phyloP scores from a whole-genome alignment of 2,113 vertebrate species.

The Isurus oxyrinchus region DNA sequence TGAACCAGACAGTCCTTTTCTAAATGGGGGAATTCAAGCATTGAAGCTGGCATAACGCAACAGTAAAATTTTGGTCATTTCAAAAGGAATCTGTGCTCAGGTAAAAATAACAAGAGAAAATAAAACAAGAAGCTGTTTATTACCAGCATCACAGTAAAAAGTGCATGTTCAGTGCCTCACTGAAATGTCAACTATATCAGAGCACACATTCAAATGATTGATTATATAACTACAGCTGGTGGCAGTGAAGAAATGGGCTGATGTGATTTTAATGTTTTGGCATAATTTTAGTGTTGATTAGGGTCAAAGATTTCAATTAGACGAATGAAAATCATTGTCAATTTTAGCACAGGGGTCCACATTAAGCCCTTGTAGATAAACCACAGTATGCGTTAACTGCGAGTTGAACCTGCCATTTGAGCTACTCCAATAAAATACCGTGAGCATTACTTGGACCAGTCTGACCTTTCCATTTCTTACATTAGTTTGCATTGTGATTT shows the following conservation, averaged over 20 bases:
- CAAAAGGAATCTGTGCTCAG: neutral
- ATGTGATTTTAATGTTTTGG: constrained; percentile 15
- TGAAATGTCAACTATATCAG: neutral
- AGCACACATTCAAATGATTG: neutral
- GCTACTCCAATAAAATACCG: neutral
- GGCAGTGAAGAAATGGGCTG: neutral
- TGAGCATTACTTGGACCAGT: neutral
- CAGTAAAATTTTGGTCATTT: neutral
- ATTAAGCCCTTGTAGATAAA: neutral
- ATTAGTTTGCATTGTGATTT: neutral
- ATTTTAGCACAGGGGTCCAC: neutral
- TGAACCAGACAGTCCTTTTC: neutral
- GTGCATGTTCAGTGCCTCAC: neutral
- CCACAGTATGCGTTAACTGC: neutral
- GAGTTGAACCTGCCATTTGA: neutral
- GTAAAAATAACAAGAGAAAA: neutral
- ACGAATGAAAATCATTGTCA: neutral
- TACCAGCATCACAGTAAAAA: neutral
- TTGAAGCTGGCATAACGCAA: neutral
- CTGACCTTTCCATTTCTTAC: neutral
- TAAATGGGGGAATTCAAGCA: neutral
- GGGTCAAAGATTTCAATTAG: constrained; percentile 5
- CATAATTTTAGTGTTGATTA: neutral
- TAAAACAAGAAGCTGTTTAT: neutral
- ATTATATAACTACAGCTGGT: neutral